Conservation (phyloP, 1,140 invertebrate genomes). For the Drosophila saltans region DNA sequence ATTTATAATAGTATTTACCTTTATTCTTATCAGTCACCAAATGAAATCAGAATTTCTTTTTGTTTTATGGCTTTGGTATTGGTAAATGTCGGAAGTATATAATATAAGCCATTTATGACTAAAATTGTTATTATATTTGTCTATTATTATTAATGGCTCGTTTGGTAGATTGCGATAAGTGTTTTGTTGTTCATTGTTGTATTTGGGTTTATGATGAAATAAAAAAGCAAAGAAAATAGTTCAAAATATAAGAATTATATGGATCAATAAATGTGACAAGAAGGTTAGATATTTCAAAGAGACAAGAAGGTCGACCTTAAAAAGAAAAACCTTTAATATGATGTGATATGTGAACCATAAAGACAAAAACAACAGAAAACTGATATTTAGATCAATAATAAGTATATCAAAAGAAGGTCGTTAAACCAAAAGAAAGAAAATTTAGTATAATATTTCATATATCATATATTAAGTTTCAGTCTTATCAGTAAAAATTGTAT, state of each 20-base stretch:
- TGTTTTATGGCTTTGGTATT: not conserved
- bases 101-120: not conserved
- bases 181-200: not conserved
- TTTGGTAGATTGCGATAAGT: not conserved
- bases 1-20: not conserved
- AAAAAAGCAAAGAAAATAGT: not conserved
- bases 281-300: too few species aligned
- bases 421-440: too few species aligned
- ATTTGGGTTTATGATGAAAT: slow-evolving; percentile 6
- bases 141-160: slow-evolving; percentile 3
- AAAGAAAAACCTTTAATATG: not conserved
- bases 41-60: not conserved
- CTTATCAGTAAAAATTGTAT: too few species aligned
- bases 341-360: too few species aligned
- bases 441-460: too few species aligned
- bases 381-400: too few species aligned
- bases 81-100: not conserved
- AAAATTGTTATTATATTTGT: slow-evolving; percentile 1
- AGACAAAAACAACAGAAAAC: too few species aligned
- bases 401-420: too few species aligned
- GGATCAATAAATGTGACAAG: too few species aligned
- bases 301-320: too few species aligned
- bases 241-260: not conserved
- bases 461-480: too few species aligned
- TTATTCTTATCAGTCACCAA: not conserved